A percentile compares a stretch with the other conserved stretches of the same genome.
Evolutionary conservation across 2,797 vertebrate species (phyloP).

Genomic region (Heterohyrax brucei): DNA sequence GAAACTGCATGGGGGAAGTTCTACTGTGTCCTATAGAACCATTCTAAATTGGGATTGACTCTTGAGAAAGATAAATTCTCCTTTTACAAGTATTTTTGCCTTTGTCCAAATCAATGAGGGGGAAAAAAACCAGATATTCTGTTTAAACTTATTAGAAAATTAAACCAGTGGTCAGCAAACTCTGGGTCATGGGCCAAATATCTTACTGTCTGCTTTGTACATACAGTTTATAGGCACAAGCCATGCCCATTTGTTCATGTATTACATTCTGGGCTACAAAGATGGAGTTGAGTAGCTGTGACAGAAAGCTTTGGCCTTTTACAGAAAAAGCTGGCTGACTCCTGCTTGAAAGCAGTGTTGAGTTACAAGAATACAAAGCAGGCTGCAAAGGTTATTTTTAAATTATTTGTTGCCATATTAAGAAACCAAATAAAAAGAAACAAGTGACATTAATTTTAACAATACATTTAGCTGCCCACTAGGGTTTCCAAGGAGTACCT

Average conservation of each 20-base stretch:
- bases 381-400: background rate
- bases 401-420: background rate
- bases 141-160: background rate
- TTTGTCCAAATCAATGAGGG: conserved; percentile 59
- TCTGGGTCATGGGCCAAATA: background rate
- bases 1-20: too few species aligned
- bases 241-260: background rate
- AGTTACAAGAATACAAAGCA: background rate
- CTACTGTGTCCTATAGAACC: too few species aligned
- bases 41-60: too few species aligned
- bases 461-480: too few species aligned
- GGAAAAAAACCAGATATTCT: background rate
- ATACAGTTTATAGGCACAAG: background rate
- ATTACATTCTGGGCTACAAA: background rate
- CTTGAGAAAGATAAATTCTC: conserved; percentile 78
- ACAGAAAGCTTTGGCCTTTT: too few species aligned
- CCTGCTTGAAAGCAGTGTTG: background rate
- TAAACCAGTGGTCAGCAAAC: background rate
- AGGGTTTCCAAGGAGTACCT: too few species aligned
- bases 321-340: too few species aligned
- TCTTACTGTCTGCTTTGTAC: background rate
- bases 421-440: too few species aligned
- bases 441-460: too few species aligned
- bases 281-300: too few species aligned
- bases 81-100: conserved; percentile 63